Evolutionary conservation across 2,797 vertebrate genomes (phyloP), one percentile per base, ranked within the genome.

Genomic region (Pteropus rufus): DNA sequence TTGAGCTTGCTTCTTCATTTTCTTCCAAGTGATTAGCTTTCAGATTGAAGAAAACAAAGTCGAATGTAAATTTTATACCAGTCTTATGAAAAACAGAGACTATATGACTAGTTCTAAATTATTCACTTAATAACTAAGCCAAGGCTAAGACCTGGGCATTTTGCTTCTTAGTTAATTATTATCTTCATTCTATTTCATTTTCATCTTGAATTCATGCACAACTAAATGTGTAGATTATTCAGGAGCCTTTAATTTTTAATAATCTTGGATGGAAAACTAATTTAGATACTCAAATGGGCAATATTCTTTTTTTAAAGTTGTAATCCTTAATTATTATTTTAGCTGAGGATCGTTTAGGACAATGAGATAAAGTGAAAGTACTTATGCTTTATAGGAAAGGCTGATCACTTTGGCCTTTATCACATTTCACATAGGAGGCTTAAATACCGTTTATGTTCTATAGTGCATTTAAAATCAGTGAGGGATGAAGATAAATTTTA

Each of bases 401-500:
- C 12, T 49, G 46, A 58, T 65, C 84, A 88, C 65, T 70, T 75
- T 77, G 41, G 16, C 12, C 26, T 93, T 82, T 31, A n/a, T 24
- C 23, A 56, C 31, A 83, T 75, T 89, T 90, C 58, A 54, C 9
- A 54, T 4, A 70, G 21, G 24, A 95, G 31, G 19, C 6, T 88
- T 84, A 64, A 36, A 39, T 65, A 65, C 5, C 29, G 54, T 87
- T 89, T 58, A 65, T 87, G 34, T 91, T 91, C 23, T 56, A 44
- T 5, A 26, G 41, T 15, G 14, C 56, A 92, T 56, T 92, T 90
- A 34, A 93, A 95, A 92, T 85, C 23, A 64, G 10, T 46, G 8
- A 95, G 24, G 72, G 93, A 12, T 79, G 39, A 73, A 64, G 72
- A 52, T 82, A 94, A 84, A 82, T 95, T 96, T 97, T 67, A 69